Evolutionary conservation across 2,113 vertebrate species (phyloP).

Genomic region (Camelus bactrianus): DNA sequence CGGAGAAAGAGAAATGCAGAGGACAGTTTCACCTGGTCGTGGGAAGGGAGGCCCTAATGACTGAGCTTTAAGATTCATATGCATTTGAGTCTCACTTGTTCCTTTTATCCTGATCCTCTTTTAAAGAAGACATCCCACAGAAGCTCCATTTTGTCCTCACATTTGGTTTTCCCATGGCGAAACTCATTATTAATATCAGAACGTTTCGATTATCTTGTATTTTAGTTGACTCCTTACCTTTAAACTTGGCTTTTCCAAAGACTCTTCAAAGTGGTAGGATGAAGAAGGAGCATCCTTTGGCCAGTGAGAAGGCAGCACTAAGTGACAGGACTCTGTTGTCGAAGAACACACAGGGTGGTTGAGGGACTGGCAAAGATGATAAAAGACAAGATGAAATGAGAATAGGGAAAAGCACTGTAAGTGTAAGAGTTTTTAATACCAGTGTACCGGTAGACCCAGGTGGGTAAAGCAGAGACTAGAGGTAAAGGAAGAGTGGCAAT

Average conservation of each 20-base stretch:
- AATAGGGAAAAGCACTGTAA: neutral
- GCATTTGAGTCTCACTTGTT: neutral
- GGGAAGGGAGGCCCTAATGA: neutral
- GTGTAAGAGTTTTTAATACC: neutral
- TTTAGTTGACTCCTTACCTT: neutral
- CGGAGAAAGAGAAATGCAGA: neutral
- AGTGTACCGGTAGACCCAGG: too few species aligned
- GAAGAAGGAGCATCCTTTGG: neutral
- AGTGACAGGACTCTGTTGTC: neutral
- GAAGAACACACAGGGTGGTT: neutral
- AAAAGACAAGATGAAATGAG: neutral
- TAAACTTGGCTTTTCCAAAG: neutral
- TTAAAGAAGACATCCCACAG: neutral
- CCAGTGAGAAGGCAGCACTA: neutral
- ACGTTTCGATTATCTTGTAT: neutral
- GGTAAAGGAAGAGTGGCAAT: neutral
- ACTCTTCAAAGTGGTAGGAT: neutral
- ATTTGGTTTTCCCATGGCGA: neutral
- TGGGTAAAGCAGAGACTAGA: neutral
- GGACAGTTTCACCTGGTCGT: neutral
- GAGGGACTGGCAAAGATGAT: neutral
- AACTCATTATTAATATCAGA: neutral
- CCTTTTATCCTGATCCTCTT: neutral
- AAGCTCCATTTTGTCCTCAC: neutral
- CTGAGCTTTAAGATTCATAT: neutral